These are phyloP conservation scores for Drosophila kuntzei DNA, from an alignment of 2,888 invertebrate genomes.

Conservation along the genomic window DNA sequence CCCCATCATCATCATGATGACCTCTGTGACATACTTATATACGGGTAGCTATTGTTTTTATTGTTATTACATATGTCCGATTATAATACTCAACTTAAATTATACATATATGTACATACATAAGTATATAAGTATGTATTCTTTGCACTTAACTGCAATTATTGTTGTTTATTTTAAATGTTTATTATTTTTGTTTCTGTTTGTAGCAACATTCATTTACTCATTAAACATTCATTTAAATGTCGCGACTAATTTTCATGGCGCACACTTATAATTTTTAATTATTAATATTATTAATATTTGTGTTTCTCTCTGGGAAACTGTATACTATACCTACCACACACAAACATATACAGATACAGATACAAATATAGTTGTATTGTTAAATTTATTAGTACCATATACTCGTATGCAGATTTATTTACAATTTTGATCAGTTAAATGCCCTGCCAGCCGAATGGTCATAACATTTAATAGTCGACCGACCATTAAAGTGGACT, in stretches of 20 bases:
- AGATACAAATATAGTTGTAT: conserved; percentile 32
- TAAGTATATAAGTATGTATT: conserved; percentile 47
- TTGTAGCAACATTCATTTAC: conserved; percentile 63
- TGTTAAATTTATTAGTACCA: conserved; percentile 56
- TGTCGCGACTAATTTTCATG: conserved; percentile 77
- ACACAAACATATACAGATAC: conserved; percentile 30
- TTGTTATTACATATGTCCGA: conserved; percentile 48
- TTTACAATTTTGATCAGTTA: conserved; percentile 75
- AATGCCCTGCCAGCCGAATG: conserved; percentile 43
- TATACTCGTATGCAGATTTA: conserved; percentile 54
- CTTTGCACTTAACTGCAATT: conserved; percentile 68
- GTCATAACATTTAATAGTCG: conserved; percentile 62
- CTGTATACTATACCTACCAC: conserved; percentile 16
- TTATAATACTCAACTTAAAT: conserved; percentile 64
- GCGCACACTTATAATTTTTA: conserved; percentile 64
- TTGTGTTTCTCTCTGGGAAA: conserved; percentile 15
- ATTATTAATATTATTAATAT: conserved; percentile 68
- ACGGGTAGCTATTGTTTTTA: conserved; percentile 31
- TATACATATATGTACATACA: conserved; percentile 53
- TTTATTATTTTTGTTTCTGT: conserved; percentile 23
- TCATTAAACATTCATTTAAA: conserved; percentile 80
- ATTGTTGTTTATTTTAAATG: conserved; percentile 40
- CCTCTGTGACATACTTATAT: conserved; percentile 30
- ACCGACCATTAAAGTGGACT: conserved; percentile 48
- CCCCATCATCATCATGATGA: conserved; percentile 13